phyloP scores from a whole-genome alignment of 2,113 vertebrate species.

The Corydoras maculifer region DNA sequence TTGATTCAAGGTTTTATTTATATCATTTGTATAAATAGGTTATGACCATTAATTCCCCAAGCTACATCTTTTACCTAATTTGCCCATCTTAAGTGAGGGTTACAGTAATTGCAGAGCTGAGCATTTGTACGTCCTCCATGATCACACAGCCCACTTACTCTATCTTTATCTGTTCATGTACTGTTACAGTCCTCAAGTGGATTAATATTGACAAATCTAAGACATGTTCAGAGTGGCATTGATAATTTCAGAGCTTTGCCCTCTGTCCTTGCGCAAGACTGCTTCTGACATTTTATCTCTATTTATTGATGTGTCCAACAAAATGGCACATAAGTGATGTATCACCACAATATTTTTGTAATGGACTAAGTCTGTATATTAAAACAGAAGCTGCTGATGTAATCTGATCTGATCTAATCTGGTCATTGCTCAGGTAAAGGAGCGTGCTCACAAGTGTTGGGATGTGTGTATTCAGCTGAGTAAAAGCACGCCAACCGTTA shows the following conservation, averaged over 20 bases:
- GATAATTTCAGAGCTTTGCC: slow-evolving; percentile 15
- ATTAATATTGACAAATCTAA: slow-evolving; percentile 30
- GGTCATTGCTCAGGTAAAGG: slow-evolving; percentile 22
- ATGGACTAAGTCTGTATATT: slow-evolving; percentile 30
- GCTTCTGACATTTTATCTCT: slow-evolving; percentile 37
- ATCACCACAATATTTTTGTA: slow-evolving; percentile 42
- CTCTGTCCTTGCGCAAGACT: slow-evolving; percentile 12
- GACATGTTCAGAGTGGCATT: slow-evolving; percentile 7
- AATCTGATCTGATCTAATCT: slow-evolving; percentile 32
- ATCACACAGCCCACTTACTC: background rate
- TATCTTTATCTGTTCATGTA: slow-evolving; percentile 19
- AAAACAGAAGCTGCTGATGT: slow-evolving; percentile 36
- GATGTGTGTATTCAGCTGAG: slow-evolving; percentile 23
- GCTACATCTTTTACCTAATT: too few relatives aligned
- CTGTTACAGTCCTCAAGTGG: slow-evolving; percentile 23
- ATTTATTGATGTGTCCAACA: slow-evolving; percentile 41
- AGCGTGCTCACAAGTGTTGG: background rate
- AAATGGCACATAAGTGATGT: slow-evolving; percentile 36
- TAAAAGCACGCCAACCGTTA: slow-evolving; percentile 15
- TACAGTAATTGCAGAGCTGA: slow-evolving; percentile 43
- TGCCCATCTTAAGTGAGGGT: too few relatives aligned
- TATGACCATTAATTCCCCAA: too few relatives aligned
- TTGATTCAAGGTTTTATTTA: too few relatives aligned
- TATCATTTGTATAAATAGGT: too few relatives aligned
- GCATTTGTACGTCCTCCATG: slow-evolving; percentile 21